These are phyloP conservation scores for Laspeyria flexula DNA, from an alignment of 2,888 invertebrate genomes.

Conservation along the genomic window DNA sequence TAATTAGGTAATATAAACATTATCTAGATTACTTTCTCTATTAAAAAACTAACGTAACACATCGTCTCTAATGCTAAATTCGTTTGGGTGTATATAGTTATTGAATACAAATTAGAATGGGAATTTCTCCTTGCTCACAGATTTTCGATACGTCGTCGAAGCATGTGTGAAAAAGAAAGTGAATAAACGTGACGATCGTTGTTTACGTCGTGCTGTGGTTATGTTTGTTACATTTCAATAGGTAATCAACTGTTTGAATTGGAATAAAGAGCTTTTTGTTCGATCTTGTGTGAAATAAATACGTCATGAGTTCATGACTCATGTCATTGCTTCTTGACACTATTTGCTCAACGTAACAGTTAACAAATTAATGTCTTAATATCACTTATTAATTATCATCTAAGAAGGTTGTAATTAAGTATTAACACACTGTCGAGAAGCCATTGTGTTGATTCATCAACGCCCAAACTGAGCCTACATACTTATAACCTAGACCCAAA, in stretches of 20 bases:
- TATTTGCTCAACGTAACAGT: too few species aligned
- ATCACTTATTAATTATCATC: too few species aligned
- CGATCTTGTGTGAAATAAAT: too few species aligned
- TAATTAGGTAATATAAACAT: constrained; percentile 56
- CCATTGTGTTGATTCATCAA: constrained; percentile 41
- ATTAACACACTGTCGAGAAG: constrained; percentile 19
- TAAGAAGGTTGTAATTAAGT: too few species aligned
- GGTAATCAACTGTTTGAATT: constrained; percentile 21
- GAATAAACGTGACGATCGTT: constrained; percentile 48
- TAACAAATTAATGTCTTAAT: too few species aligned
- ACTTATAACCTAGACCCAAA: constrained; percentile 35
- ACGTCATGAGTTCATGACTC: too few species aligned
- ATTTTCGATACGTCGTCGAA: constrained; percentile 65
- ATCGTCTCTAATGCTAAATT: constrained; percentile 66
- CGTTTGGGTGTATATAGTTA: constrained; percentile 58
- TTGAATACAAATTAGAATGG: constrained; percentile 76
- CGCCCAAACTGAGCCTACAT: constrained; percentile 28
- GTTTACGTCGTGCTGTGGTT: constrained; percentile 45
- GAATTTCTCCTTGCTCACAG: constrained; percentile 75
- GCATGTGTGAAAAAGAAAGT: constrained; percentile 76
- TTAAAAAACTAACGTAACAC: constrained; percentile 60
- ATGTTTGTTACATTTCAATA: constrained; percentile 48
- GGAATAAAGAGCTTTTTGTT: too few species aligned
- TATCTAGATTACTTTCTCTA: constrained; percentile 51
- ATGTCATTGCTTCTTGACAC: not conserved